These are phyloP conservation scores for Drosophila oshimai DNA, from an alignment of 1,140 invertebrate species.

Conservation along the genomic window DNA sequence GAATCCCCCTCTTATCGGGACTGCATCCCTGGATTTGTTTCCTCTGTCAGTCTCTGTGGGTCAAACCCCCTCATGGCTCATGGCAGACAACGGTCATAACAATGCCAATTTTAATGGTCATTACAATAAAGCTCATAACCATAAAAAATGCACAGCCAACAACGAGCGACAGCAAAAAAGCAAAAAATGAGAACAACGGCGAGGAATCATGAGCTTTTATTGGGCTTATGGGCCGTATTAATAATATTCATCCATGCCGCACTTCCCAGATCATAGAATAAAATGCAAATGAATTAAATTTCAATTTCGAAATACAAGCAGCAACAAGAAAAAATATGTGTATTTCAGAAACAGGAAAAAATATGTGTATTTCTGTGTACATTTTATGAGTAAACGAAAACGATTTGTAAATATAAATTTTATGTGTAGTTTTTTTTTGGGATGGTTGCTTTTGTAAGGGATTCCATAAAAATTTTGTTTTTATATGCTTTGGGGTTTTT, in stretches of 20 bases:
- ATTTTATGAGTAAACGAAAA: constrained; percentile 6
- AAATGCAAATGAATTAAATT: constrained; percentile 73
- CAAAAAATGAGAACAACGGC: constrained; percentile 21
- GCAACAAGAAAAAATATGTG: background rate
- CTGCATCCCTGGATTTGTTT: constrained; percentile 13
- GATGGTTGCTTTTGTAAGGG: background rate
- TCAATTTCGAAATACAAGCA: constrained; percentile 40
- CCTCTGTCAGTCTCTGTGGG: constrained; percentile 40
- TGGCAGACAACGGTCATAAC: constrained; percentile 55
- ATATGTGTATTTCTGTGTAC: background rate
- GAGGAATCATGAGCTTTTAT: constrained; percentile 64
- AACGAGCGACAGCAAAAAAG: constrained; percentile 11
- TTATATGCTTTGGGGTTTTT: background rate
- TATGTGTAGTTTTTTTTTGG: background rate
- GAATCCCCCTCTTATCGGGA: background rate
- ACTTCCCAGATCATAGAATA: constrained; percentile 45
- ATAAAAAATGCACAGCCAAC: constrained; percentile 63
- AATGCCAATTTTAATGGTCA: constrained; percentile 80
- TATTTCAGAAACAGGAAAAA: background rate
- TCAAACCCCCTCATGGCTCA: constrained; percentile 27
- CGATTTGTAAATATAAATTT: constrained; percentile 28
- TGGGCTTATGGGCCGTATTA: constrained; percentile 76
- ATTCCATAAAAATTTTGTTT: background rate
- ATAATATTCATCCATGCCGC: constrained; percentile 61
- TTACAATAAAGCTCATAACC: constrained; percentile 69